Percentiles rank a stretch among this genome's conserved stretches.
Evolutionary conservation across 2,113 vertebrate species (phyloP).

Genomic region (Onychostruthus taczanowskii): DNA sequence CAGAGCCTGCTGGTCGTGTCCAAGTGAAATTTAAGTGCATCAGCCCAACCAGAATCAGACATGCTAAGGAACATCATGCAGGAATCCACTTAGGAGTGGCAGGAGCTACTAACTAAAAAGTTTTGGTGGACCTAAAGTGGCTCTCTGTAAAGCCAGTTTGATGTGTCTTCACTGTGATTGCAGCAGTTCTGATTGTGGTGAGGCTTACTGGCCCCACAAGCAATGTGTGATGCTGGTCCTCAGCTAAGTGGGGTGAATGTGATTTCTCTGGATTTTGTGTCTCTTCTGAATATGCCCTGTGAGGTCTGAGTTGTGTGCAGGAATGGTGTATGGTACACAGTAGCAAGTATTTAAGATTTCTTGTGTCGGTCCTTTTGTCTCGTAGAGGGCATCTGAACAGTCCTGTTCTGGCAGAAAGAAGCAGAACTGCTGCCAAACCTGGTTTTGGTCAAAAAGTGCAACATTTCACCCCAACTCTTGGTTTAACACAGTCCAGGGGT

Average conservation of each 20-base stretch:
- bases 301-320: neutral
- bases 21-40: neutral
- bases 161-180: neutral
- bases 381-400: constrained; percentile 47
- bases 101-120: neutral
- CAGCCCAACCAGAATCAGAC: neutral
- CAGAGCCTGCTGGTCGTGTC: neutral
- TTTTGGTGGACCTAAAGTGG: neutral
- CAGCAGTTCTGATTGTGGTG: neutral
- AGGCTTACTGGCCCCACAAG: neutral
- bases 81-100: neutral
- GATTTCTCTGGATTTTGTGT: neutral
- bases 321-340: neutral
- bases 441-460: neutral
- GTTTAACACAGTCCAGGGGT: constrained; percentile 46
- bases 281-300: neutral
- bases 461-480: neutral
- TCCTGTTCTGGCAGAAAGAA: constrained; percentile 32
- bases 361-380: neutral
- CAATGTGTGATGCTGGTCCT: neutral
- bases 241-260: neutral
- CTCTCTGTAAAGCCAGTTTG: neutral
- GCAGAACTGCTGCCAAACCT: constrained; percentile 5
- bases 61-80: neutral
- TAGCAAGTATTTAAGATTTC: neutral